Percentiles rank a stretch among this genome's conserved stretches.
Evolutionary conservation across 1,140 invertebrate genomes (phyloP).

Genomic region (Solenopsis fugax): DNA sequence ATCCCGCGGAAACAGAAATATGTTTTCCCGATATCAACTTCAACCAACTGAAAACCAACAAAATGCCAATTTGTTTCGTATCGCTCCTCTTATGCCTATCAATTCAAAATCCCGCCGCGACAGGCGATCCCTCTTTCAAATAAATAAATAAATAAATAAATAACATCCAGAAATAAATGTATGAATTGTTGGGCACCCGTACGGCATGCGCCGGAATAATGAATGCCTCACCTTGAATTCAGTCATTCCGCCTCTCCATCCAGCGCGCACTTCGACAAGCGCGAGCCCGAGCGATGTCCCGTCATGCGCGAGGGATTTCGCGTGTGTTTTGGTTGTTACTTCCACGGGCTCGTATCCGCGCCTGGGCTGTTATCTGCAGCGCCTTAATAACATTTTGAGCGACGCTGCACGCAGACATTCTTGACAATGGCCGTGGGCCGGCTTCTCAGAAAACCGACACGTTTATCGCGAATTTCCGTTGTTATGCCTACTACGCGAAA

Average conservation of each 20-base stretch:
- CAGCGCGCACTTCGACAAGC: slow-evolving; percentile 65
- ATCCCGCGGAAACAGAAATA: background rate
- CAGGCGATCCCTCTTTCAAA: slow-evolving; percentile 36
- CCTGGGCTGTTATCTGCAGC: slow-evolving; percentile 70
- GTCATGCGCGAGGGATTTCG: slow-evolving; percentile 74
- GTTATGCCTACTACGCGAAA: slow-evolving; percentile 62
- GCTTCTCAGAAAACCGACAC: slow-evolving; percentile 42
- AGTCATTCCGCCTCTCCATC: slow-evolving; percentile 56
- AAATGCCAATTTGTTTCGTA: background rate
- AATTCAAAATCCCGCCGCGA: slow-evolving; percentile 20
- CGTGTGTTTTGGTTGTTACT: slow-evolving; percentile 77
- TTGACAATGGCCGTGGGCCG: slow-evolving; percentile 47
- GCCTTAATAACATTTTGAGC: slow-evolving; percentile 74
- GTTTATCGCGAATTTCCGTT: slow-evolving; percentile 64
- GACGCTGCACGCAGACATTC: slow-evolving; percentile 59
- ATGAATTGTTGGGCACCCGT: slow-evolving; percentile 52
- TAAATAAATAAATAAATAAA: background rate
- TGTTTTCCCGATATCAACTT: background rate
- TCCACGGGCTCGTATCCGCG: slow-evolving; percentile 70
- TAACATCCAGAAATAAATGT: slow-evolving; percentile 43
- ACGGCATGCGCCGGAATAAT: slow-evolving; percentile 44
- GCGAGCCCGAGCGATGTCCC: slow-evolving; percentile 65
- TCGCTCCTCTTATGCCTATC: slow-evolving; percentile 32
- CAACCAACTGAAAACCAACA: background rate
- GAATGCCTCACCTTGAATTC: slow-evolving; percentile 70